These are phyloP conservation scores for Amphibalanus amphitrite DNA, from an alignment of 1,140 invertebrate species.

Conservation along the genomic window DNA sequence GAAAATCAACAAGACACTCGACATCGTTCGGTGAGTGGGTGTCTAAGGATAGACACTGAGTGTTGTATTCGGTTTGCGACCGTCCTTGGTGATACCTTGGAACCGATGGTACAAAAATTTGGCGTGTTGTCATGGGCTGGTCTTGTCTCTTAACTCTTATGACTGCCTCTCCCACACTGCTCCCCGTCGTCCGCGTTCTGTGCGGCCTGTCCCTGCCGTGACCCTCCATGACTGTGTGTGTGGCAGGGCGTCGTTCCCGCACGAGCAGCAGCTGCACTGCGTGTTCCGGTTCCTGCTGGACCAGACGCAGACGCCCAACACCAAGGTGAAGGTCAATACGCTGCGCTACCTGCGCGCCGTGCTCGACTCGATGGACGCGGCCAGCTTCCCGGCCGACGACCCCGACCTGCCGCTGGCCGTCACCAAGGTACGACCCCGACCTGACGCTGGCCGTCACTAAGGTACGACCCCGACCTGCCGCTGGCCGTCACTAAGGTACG, in stretches of 20 bases:
- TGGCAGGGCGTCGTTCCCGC: slow-evolving; percentile 37
- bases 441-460: too few species aligned
- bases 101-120: too few species aligned
- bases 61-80: too few species aligned
- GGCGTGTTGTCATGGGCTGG: too few species aligned
- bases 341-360: slow-evolving; percentile 54
- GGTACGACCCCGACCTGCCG: slow-evolving; percentile 26
- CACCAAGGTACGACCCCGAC: too few species aligned
- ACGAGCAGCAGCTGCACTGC: slow-evolving; percentile 40
- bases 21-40: slow-evolving; percentile 51
- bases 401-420: slow-evolving; percentile 28
- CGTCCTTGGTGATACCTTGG: too few species aligned
- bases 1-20: slow-evolving; percentile 72
- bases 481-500: slow-evolving; percentile 29
- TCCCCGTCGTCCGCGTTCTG: background rate
- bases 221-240: background rate
- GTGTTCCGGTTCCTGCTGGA: slow-evolving; percentile 64
- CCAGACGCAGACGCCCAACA: slow-evolving; percentile 72
- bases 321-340: slow-evolving; percentile 59
- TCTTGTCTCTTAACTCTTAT: too few species aligned
- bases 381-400: slow-evolving; percentile 19
- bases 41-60: too few species aligned
- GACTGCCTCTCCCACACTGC: background rate
- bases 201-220: background rate
- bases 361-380: slow-evolving; percentile 35